Conservation (phyloP, 2,113 vertebrate species). For the Chamaea fasciata region DNA sequence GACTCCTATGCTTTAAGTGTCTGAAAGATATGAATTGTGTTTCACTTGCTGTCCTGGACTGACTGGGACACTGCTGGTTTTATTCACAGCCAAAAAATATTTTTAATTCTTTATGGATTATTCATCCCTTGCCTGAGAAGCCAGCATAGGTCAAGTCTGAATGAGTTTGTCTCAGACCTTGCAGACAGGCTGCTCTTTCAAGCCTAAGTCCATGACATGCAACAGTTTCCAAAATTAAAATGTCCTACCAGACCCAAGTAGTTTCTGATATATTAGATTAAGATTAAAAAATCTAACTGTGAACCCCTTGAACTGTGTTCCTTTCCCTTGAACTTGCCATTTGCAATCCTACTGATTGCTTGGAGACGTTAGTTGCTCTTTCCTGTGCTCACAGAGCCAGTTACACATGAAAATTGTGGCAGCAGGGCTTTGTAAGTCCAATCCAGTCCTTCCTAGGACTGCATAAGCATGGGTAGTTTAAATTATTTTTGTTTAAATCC, state of each 20-base stretch:
- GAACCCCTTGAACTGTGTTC: neutral
- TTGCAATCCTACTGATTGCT: neutral
- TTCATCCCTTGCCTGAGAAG: slow-evolving; percentile 56
- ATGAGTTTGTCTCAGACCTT: slow-evolving; percentile 33
- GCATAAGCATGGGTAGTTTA: neutral
- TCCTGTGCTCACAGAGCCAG: neutral
- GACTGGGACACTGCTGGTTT: slow-evolving; percentile 26
- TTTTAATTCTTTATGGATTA: slow-evolving; percentile 65
- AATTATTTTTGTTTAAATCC: neutral
- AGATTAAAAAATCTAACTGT: neutral
- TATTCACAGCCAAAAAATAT: slow-evolving; percentile 44
- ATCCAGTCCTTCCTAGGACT: neutral
- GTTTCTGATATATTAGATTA: neutral
- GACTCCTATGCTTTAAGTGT: neutral
- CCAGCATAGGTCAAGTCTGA: slow-evolving; percentile 47
- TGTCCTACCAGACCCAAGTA: neutral
- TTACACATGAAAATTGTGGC: neutral
- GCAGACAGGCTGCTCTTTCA: neutral
- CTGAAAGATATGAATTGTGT: slow-evolving; percentile 14
- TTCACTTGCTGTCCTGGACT: neutral
- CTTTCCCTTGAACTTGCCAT: neutral
- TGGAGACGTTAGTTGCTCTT: neutral
- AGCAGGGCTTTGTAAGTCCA: neutral
- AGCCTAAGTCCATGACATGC: neutral
- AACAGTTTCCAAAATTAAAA: neutral